phyloP scores from a whole-genome alignment of 1,140 invertebrate genomes.

The Theocolax elegans region DNA sequence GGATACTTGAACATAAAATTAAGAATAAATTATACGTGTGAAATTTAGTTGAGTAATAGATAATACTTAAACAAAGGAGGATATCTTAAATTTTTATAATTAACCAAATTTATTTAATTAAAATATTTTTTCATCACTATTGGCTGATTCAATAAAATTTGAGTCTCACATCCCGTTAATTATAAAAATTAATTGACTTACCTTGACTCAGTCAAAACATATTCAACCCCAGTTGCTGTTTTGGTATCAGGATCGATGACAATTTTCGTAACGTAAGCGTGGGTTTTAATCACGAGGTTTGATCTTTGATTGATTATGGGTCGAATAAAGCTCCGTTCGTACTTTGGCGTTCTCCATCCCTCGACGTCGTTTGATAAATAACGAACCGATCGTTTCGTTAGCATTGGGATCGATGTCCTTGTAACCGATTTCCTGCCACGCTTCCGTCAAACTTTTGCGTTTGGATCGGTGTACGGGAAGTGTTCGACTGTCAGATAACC shows the following conservation, averaged over 20 bases:
- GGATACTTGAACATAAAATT: too few species aligned
- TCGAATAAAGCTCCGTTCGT: conserved; percentile 75
- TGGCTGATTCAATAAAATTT: too few species aligned
- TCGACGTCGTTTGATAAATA: conserved; percentile 74
- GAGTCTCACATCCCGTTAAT: too few species aligned
- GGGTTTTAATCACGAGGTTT: conserved; percentile 77
- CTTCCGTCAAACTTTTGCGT: conserved; percentile 65
- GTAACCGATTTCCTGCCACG: conserved; percentile 65
- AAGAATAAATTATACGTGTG: too few species aligned
- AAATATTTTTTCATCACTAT: too few species aligned
- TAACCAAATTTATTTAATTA: too few species aligned
- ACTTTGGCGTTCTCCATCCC: conserved; percentile 74
- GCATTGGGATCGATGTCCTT: conserved; percentile 66
- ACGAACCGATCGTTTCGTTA: conserved; percentile 70
- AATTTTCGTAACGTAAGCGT: conserved; percentile 75
- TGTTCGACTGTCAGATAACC: conserved; percentile 74
- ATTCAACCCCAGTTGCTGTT: conserved; percentile 75
- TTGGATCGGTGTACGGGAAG: conserved; percentile 69
- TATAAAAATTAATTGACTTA: background rate
- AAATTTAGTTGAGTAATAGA: too few species aligned
- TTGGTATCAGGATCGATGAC: conserved; percentile 77
- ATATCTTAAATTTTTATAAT: too few species aligned
- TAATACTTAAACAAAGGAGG: too few species aligned
- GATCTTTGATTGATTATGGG: conserved; percentile 73
- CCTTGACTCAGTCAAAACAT: conserved; percentile 59